Conservation (phyloP, 2,113 vertebrate genomes). For the Thunnus thynnus region DNA sequence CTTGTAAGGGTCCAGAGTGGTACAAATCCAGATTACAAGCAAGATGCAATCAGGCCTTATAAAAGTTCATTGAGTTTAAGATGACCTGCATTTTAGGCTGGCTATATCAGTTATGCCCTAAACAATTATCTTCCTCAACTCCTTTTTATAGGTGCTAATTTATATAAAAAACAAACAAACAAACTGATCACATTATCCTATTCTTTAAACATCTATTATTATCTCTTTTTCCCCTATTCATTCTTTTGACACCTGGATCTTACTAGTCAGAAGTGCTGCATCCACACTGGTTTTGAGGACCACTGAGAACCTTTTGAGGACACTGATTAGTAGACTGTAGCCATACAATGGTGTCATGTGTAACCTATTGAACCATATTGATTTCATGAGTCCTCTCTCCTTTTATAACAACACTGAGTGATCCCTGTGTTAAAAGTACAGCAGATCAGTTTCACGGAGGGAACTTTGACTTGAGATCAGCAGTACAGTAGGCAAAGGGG, state of each 20-base stretch:
- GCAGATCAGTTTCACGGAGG: not conserved
- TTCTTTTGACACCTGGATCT: not conserved
- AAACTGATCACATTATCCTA: too few species aligned
- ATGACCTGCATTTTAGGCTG: not conserved
- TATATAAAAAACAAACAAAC: too few species aligned
- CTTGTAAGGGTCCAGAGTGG: not conserved
- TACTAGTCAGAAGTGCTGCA: not conserved
- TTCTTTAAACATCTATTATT: too few species aligned
- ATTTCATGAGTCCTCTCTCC: constrained; percentile 6
- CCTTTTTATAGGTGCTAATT: too few species aligned
- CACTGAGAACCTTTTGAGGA: not conserved
- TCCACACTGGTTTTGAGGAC: not conserved
- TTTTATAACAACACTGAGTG: not conserved
- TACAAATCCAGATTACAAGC: not conserved
- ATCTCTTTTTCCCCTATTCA: not conserved
- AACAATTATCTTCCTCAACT: not conserved
- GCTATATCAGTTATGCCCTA: not conserved
- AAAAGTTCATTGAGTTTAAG: too few species aligned
- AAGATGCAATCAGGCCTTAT: not conserved
- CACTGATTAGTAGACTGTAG: not conserved
- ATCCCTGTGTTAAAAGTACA: not conserved
- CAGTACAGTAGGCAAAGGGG: not conserved
- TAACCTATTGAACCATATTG: constrained; percentile 19
- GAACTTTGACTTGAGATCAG: constrained; percentile 26
- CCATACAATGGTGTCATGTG: not conserved